Evolutionary conservation across 1,140 invertebrate species (phyloP), one percentile per base, ranked within the genome.

Genomic region (Chlorops oryzae): DNA sequence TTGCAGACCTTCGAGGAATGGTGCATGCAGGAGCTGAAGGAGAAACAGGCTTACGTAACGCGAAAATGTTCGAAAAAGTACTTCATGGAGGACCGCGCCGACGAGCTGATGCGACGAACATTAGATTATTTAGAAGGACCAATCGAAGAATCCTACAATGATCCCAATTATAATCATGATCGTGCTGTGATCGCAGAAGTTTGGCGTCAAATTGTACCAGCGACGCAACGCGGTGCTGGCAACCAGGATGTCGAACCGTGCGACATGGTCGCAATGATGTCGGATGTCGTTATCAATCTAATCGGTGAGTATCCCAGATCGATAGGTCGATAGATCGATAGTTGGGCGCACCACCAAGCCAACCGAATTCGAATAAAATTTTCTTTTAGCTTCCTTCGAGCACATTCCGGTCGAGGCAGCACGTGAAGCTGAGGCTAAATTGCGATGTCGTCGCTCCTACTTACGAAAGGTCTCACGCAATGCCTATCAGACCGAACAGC

Each of bases 71-170:
- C 65, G 2, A 69, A 67, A 42, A 59, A 67, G 22, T 67, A 58
- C 45, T 71, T 71, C 21, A 71, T 71, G 65, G 59, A 62, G 23
- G 59, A 58, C 45, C 65, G 68, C 0, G 68, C 65, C 7, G 38
- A 39, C 2, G 61, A 66, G 35, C 59, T 71, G 58, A 59, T 63
- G 17, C 9, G 38, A 1, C 47, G 52, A 13, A 56, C 59, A 1
- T 40, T 47, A 0, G 42, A 55, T 1, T 60, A 58, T 18, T 39
- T 67, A 1, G 46, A 57, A 0, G 35, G 50, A 15, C 62, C 68
- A 12, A 57, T 71, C 10, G 47, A 55, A 5, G 22, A 57, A 1
- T 58, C 59, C 3, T 59, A 62, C 28, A 54, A 54, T n/a, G 60
- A 69, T 24, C 60, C 61, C 13, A 42, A 41, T 0, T 65, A 58